These are phyloP conservation scores for Ceyx margarethae DNA, from an alignment of 2,113 vertebrate genomes.

Conservation along the genomic window DNA sequence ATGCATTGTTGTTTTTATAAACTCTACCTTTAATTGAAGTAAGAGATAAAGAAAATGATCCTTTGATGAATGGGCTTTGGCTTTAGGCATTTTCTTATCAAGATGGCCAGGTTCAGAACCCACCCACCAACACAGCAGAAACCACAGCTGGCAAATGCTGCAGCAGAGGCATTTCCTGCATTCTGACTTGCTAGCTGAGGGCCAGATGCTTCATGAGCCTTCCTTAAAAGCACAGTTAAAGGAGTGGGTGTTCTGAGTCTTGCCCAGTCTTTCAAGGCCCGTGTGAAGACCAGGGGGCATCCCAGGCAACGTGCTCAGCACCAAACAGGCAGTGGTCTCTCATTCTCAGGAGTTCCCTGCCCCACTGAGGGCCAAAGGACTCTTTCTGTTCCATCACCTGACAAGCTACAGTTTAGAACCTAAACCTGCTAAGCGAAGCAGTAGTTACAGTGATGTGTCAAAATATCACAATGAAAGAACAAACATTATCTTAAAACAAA, in stretches of 20 bases:
- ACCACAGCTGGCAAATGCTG: conserved; percentile 35
- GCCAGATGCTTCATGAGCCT: conserved; percentile 15
- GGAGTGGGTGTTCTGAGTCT: background rate
- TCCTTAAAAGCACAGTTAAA: background rate
- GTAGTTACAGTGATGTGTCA: background rate
- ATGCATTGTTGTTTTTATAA: background rate
- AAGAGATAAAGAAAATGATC: conserved; percentile 26
- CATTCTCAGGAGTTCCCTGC: background rate
- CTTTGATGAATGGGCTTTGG: conserved; percentile 23
- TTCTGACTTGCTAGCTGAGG: conserved; percentile 15
- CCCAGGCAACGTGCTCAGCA: background rate
- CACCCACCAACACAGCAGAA: conserved; percentile 64
- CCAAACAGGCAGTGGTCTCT: background rate
- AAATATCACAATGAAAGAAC: background rate
- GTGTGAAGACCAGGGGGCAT: background rate
- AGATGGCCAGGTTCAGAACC: conserved; percentile 31
- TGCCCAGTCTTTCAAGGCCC: background rate
- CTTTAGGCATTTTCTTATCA: conserved; percentile 57
- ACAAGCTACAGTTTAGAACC: background rate
- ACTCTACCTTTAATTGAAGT: conserved; percentile 13
- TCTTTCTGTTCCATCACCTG: background rate
- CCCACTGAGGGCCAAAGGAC: background rate
- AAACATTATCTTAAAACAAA: background rate
- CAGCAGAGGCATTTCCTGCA: conserved; percentile 47
- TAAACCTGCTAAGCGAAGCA: background rate